phyloP scores from a whole-genome alignment of 2,797 vertebrate genomes.

The Cirrhinus mrigala region DNA sequence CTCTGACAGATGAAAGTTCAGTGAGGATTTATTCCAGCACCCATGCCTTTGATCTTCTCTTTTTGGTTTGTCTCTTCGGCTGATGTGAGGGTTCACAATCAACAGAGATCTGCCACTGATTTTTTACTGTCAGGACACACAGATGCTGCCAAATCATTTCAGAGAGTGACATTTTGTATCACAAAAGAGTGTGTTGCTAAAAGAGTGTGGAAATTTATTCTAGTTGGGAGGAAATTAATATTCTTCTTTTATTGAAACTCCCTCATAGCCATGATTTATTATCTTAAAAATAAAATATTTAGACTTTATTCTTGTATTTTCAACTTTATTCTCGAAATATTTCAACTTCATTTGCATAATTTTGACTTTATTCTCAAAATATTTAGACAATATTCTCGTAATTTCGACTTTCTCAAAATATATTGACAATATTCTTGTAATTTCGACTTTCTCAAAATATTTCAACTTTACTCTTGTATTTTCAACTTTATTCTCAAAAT shows the following conservation, averaged over 20 bases:
- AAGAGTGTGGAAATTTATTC: background rate
- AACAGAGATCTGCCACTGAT: slow-evolving; percentile 21
- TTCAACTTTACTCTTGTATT: no score
- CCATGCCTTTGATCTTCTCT: slow-evolving; percentile 48
- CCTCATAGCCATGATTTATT: background rate
- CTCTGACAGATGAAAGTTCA: slow-evolving; percentile 40
- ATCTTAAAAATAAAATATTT: no score
- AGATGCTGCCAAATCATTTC: background rate
- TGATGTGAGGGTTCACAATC: slow-evolving; percentile 14
- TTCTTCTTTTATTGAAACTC: background rate
- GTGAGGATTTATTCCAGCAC: slow-evolving; percentile 21
- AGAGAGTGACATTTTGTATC: background rate
- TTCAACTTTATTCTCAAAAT: no score
- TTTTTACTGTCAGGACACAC: slow-evolving; percentile 16
- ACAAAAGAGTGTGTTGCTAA: no score
- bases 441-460: no score
- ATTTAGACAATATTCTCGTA: no score
- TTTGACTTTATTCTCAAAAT: no score
- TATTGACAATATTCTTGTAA: no score
- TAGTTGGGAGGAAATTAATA: background rate
- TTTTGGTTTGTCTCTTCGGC: slow-evolving; percentile 20
- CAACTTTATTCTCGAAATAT: no score
- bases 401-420: no score
- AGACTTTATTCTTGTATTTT: no score
- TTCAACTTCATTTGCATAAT: no score